Evolutionary conservation across 2,888 invertebrate species (phyloP), one percentile per base, ranked within the genome.

Genomic region (Caenorhabditis sp.): DNA sequence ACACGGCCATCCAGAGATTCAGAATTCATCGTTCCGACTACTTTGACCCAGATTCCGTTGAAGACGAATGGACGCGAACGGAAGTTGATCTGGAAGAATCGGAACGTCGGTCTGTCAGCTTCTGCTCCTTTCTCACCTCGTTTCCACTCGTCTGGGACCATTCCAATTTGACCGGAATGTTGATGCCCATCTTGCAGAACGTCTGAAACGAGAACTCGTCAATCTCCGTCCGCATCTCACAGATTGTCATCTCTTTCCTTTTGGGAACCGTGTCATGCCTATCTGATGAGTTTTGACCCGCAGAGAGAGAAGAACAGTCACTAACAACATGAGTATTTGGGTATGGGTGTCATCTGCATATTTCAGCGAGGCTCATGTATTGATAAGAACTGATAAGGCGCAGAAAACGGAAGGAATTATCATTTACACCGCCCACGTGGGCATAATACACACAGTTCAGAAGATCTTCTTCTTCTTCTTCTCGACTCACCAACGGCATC

Each of bases 41-140:
- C 55, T 37, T 74, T 68, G 8, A 83, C 83, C 83, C 83, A 81
- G 24, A 80, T 70, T 28, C 80, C 80, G 53, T 76, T 83, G 78
- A 83, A 83, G 15, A 83, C 61, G 51, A 83, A 70, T 2, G 80
- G 79, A 1, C 69, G 35, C 6, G 80, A 78, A 1, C 80, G 80
- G 55, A 83, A 83, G n/a, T 44, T 67, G 15, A 79, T 61, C 60
- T 78, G 60, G n/a, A 74, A 74, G 18, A 15, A 9, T 15, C 8
- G 32, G 32, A 6, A n/a, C n/a, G n/a, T 32, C 9, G 9, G 5
- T 32, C 32, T 6, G 4, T 32, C 51, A 51, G 22, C 26, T 15
- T 8, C 13, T 56, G 22, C 5, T 56, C 56, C 2, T 4, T 24
- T 40, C 56, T 35, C 32, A 74, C 74, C 64, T 76, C 71, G 44